Conservation (phyloP, 2,113 vertebrate genomes). For the Chunga burmeisteri region DNA sequence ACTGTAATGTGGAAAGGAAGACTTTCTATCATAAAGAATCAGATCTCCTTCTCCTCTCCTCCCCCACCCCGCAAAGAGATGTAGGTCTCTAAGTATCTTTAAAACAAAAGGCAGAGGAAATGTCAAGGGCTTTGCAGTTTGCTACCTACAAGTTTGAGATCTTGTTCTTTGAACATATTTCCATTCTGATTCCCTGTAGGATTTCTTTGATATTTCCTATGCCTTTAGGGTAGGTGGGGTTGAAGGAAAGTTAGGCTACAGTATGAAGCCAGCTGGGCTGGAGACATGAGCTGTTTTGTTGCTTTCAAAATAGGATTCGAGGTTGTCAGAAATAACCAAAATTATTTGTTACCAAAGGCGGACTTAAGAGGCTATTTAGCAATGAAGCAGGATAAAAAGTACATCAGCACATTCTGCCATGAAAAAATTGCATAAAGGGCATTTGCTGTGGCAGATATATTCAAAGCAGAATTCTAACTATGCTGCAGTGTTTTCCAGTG, state of each 20-base stretch:
- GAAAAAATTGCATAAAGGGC: background rate
- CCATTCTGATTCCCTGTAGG: background rate
- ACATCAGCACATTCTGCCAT: background rate
- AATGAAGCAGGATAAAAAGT: background rate
- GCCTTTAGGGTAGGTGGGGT: background rate
- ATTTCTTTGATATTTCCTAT: slow-evolving; percentile 13
- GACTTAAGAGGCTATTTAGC: background rate
- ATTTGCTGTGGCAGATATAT: background rate
- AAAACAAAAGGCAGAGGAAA: background rate
- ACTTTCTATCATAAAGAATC: background rate
- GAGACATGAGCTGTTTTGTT: background rate
- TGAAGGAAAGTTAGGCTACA: background rate
- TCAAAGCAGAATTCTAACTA: background rate
- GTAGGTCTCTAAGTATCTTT: background rate
- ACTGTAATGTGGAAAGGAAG: background rate
- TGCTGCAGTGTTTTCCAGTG: background rate
- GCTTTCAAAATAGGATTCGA: background rate
- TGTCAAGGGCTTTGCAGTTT: background rate
- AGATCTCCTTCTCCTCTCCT: background rate
- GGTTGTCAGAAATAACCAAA: background rate
- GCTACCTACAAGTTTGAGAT: background rate
- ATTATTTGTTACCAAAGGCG: background rate
- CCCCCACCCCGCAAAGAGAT: background rate
- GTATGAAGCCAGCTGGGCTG: background rate
- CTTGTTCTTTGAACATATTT: background rate